Base-by-base conservation (phyloP, 2,888 invertebrate species). In the Apomyelois bistriatella region DNA sequence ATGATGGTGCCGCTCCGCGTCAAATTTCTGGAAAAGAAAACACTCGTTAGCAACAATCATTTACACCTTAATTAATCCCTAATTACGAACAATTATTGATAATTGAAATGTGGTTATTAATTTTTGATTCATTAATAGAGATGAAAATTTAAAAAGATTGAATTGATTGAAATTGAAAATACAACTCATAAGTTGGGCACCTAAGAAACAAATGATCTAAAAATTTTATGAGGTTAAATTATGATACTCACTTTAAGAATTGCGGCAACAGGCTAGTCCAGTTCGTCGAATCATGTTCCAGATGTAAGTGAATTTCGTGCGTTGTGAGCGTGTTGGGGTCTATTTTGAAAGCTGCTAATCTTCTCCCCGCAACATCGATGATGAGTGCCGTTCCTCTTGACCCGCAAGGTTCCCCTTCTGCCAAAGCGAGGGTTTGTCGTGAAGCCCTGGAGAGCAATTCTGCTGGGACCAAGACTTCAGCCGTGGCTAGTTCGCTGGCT, bases 391-490 rank as follows among this genome's bases (percentile, higher is more conserved):
- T 96, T 37, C 97, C 97, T 64, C 96, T 91, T 48, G 97, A 92
- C 49, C 97, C 98, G 85, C 96, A 97, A 13, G 97, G 97, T 83
- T 98, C 97, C 50, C 94, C 94, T 77, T 97, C 96, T 0, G 97
- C 96, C 91, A 96, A 94, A 53, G 93, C 92, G 51, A 97, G 91
- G 57, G 97, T 94, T 77, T 96, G 95, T 60, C 94, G 91, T 46
- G 97, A 94, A 58, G 97, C 95, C 62, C 95, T 91, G 61, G 94
- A 93, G 54, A 96, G 92, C 60, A 97, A 93, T 79, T 96, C 95
- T 51, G 95, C 94, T 36, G 97, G 97, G 65, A 97, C 91, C 61
- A 97, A 91, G 53, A 97, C 96, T 86, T 97, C 96, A 16, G 95
- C 96, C 73, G 95, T 94, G 54, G 95, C 94, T 64, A 97, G 87